phyloP scores from a whole-genome alignment of 1,140 invertebrate species.

The Saxidomus purpurata region DNA sequence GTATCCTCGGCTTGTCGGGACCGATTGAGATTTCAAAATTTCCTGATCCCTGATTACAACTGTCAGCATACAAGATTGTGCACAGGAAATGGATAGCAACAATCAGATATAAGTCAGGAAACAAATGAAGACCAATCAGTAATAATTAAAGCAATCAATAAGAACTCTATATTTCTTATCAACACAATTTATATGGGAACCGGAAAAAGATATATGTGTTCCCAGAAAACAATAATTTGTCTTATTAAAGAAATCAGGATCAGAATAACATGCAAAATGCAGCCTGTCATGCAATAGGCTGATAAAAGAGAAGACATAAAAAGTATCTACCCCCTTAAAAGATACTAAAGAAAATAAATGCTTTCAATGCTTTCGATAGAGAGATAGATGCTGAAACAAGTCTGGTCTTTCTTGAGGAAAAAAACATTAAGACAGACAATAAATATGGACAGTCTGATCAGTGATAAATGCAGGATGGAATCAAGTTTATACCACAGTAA shows the following conservation, averaged over 20 bases:
- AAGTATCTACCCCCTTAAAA: conserved; percentile 3
- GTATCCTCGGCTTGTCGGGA: too few relatives aligned
- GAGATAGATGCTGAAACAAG: too few relatives aligned
- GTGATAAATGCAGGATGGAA: neutral
- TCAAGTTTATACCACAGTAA: neutral
- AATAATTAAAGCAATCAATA: conserved; percentile 7
- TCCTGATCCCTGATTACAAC: too few relatives aligned
- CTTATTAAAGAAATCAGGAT: conserved; percentile 4
- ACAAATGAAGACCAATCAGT: neutral
- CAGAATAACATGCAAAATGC: neutral
- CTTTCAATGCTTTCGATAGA: neutral
- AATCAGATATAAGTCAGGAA: neutral
- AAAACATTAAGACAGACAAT: neutral
- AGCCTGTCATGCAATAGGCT: neutral
- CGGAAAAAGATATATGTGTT: neutral
- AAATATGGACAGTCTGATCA: neutral
- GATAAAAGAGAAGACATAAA: neutral
- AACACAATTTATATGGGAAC: neutral
- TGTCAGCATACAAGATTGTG: too few relatives aligned
- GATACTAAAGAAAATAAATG: neutral
- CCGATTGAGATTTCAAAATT: too few relatives aligned
- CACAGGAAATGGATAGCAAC: too few relatives aligned
- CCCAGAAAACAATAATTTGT: conserved; percentile 12
- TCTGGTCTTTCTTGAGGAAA: neutral
- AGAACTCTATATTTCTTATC: conserved; percentile 4